Conservation (phyloP, 2,797 vertebrate genomes). For the Myoxocephalus aenaeus region DNA sequence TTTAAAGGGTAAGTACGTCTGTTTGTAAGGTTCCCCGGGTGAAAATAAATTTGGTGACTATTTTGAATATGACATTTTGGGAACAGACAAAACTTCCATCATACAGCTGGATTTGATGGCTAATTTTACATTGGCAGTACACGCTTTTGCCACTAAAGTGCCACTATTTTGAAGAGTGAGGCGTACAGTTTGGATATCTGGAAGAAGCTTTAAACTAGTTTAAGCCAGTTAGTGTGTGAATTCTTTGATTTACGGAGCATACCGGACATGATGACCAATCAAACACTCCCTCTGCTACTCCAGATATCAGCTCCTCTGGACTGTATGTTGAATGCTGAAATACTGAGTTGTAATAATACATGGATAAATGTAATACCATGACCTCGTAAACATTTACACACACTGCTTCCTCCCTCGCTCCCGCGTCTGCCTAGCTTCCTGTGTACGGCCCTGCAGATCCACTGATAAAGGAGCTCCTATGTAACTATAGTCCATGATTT, state of each 20-base stretch:
- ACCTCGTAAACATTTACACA: background rate
- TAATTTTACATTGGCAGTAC: background rate
- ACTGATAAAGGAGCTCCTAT: conserved; percentile 22
- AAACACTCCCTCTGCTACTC: background rate
- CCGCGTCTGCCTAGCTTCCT: conserved; percentile 29
- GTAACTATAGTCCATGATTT: conserved; percentile 39
- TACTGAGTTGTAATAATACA: background rate
- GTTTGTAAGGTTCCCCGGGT: background rate
- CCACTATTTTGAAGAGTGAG: background rate
- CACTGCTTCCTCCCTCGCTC: background rate
- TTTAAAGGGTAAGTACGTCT: background rate
- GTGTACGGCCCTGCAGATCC: conserved; percentile 6
- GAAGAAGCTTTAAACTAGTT: background rate
- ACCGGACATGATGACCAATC: background rate
- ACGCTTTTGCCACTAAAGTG: too few species aligned
- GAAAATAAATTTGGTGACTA: background rate
- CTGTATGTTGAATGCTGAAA: background rate
- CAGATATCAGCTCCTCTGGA: background rate
- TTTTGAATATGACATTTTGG: background rate
- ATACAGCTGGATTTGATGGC: background rate
- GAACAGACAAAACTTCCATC: background rate
- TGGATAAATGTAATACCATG: background rate
- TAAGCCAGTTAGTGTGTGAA: too few species aligned
- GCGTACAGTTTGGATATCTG: background rate
- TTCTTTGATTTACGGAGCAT: background rate